Conservation (phyloP, 2,888 invertebrate species). For the Pheosia tremula region DNA sequence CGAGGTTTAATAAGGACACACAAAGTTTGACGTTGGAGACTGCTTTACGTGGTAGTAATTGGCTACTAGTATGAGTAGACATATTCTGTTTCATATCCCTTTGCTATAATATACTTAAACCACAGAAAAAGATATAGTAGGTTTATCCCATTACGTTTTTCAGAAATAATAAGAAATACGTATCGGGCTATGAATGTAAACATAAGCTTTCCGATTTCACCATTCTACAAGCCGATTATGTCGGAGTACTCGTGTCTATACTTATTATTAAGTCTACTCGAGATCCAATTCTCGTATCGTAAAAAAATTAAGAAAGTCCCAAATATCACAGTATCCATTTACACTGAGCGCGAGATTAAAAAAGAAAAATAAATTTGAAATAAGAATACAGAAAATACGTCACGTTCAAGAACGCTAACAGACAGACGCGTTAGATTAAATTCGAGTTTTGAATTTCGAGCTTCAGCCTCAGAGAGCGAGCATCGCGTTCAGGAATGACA, state of each 20-base stretch:
- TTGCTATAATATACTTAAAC: too few relatives aligned
- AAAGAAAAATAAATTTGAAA: background rate
- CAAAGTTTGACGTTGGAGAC: slow-evolving; percentile 1
- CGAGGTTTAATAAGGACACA: background rate
- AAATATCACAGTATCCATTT: background rate
- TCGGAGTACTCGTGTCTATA: too few relatives aligned
- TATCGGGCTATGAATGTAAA: too few relatives aligned
- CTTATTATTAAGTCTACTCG: too few relatives aligned
- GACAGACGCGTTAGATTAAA: slow-evolving; percentile 7
- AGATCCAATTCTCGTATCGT: too few relatives aligned
- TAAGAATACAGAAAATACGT: background rate
- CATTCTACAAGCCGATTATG: too few relatives aligned
- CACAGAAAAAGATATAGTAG: too few relatives aligned
- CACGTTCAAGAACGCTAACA: background rate
- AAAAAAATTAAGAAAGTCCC: background rate
- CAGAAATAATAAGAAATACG: background rate
- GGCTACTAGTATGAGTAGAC: too few relatives aligned
- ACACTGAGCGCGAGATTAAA: background rate
- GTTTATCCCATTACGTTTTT: background rate
- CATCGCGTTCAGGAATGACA: slow-evolving; percentile 37
- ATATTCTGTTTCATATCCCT: too few relatives aligned
- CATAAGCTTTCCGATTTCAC: too few relatives aligned
- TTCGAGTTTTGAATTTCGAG: slow-evolving; percentile 15
- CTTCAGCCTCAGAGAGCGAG: slow-evolving; percentile 10
- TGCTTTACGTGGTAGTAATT: background rate